Evolutionary conservation across 2,797 vertebrate species (phyloP).

Genomic region (Intellagama lesueurii): DNA sequence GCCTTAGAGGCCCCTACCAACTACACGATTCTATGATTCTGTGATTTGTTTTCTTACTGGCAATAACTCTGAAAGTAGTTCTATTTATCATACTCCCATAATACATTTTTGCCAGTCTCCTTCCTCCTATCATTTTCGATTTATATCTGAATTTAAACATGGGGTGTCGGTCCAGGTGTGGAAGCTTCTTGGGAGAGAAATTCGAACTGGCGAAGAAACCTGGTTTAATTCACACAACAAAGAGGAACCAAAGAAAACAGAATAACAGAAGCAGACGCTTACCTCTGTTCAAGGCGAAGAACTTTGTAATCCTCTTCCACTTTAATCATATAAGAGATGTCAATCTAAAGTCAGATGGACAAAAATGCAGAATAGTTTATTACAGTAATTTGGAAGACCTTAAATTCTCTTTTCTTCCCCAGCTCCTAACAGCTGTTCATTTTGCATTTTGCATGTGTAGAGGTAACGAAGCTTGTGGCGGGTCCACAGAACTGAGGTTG

Average conservation of each 20-base stretch:
- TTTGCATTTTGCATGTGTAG: not conserved
- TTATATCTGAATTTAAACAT: too few relatives aligned
- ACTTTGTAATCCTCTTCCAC: conserved; percentile 8
- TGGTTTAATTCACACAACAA: too few relatives aligned
- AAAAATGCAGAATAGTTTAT: not conserved
- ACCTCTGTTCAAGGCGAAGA: conserved; percentile 33
- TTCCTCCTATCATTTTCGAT: not conserved
- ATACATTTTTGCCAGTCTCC: too few relatives aligned
- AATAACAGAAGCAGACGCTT: not conserved
- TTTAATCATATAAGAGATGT: conserved; percentile 28
- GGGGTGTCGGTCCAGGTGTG: not conserved
- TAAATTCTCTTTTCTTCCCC: too few relatives aligned
- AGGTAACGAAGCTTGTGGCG: too few relatives aligned
- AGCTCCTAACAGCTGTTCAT: not conserved
- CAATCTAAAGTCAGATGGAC: not conserved
- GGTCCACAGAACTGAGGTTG: too few relatives aligned
- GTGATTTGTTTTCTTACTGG: too few relatives aligned
- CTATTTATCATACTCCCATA: too few relatives aligned
- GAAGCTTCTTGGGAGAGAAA: not conserved
- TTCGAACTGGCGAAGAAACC: not conserved
- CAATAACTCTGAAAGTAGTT: too few relatives aligned
- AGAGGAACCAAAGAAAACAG: not conserved
- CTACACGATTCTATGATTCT: too few relatives aligned
- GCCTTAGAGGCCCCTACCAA: too few relatives aligned
- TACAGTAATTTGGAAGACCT: not conserved